These are phyloP conservation scores for Seira musarum DNA, from an alignment of 2,888 invertebrate genomes.

Conservation along the genomic window DNA sequence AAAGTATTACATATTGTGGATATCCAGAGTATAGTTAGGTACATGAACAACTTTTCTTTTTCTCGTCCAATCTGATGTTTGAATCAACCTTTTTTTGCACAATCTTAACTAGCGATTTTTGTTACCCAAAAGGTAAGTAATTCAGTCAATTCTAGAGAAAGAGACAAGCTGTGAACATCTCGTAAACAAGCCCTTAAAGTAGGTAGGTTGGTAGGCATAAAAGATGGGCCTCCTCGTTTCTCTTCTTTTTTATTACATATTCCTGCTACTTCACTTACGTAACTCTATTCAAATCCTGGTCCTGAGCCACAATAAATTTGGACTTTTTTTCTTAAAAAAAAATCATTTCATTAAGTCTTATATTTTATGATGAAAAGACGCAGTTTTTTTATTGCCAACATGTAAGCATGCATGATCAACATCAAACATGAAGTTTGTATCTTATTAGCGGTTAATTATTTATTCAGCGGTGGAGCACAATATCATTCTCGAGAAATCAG, in stretches of 20 bases:
- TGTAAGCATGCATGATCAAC: conserved; percentile 5
- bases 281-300: too few species aligned
- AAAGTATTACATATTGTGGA: too few species aligned
- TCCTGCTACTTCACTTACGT: not conserved
- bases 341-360: not conserved
- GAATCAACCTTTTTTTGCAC: not conserved
- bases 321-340: too few species aligned
- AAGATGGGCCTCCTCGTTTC: not conserved
- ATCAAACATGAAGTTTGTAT: conserved; percentile 16
- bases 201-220: not conserved
- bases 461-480: conserved; percentile 45
- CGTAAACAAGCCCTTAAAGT: not conserved
- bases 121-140: too few species aligned
- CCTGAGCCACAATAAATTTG: too few species aligned
- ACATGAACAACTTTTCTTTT: too few species aligned
- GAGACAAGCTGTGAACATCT: not conserved
- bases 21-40: too few species aligned
- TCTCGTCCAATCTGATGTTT: not conserved
- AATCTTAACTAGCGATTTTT: too few species aligned
- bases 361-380: conserved; percentile 31
- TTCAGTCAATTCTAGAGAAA: too few species aligned
- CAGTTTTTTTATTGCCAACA: conserved; percentile 13
- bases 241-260: not conserved
- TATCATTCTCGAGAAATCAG: not conserved
- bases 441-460: conserved; percentile 62